Percentiles rank a stretch among this genome's conserved stretches.
Conservation (phyloP, 2,113 vertebrate genomes). For the Drymodes brunneopygia region DNA sequence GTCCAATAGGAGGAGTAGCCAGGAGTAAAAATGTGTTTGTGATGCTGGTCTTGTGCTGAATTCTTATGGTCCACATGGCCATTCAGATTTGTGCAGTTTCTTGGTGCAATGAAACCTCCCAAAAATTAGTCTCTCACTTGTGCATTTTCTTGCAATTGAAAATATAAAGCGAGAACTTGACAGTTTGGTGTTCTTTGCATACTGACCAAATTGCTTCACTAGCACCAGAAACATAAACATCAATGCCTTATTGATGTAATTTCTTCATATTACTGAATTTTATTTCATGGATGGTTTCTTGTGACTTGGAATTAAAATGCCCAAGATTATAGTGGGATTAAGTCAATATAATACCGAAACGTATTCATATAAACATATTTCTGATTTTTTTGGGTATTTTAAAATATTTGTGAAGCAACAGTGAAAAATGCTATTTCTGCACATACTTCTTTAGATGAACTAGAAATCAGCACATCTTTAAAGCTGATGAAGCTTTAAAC, state of each 20-base stretch:
- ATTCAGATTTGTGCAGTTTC: background rate
- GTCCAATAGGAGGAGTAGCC: background rate
- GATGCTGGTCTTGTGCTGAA: background rate
- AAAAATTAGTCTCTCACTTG: background rate
- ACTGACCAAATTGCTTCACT: background rate
- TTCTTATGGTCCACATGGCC: accelerated
- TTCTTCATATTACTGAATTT: background rate
- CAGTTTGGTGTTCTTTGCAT: background rate
- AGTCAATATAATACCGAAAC: background rate
- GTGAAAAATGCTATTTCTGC: background rate
- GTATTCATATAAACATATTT: background rate
- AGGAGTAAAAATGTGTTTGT: background rate
- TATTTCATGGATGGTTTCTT: background rate
- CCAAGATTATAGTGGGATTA: background rate
- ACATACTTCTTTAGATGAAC: background rate
- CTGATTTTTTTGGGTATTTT: background rate
- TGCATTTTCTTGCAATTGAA: background rate
- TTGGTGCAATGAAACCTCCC: background rate
- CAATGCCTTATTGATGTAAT: background rate
- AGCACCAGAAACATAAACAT: background rate
- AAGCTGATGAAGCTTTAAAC: background rate
- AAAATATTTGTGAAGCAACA: background rate
- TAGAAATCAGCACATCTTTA: background rate
- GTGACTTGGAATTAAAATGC: background rate
- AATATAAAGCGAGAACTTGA: background rate